Percentiles rank a stretch among this genome's conserved stretches.
These are phyloP conservation scores for Camelus dromedarius DNA, from an alignment of 2,113 vertebrate species.

Conservation along the genomic window DNA sequence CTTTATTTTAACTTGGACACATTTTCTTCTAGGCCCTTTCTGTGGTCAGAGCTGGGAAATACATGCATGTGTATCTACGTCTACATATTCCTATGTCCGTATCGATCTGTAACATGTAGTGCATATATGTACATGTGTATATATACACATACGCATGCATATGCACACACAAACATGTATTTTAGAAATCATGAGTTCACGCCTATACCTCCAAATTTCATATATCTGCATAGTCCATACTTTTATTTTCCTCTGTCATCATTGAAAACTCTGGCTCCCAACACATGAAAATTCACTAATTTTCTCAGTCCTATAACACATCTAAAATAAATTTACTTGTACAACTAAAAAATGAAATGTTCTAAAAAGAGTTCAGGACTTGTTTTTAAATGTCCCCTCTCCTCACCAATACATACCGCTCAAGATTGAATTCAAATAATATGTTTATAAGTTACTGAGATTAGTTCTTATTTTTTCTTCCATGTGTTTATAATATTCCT, in stretches of 20 bases:
- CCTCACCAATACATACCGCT: background rate
- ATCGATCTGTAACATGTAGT: background rate
- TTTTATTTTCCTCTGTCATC: background rate
- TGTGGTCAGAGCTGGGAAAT: background rate
- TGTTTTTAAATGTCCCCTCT: background rate
- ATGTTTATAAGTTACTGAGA: background rate
- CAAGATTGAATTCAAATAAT: background rate
- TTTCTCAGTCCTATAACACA: background rate
- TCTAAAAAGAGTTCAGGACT: background rate
- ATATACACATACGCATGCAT: too few relatives aligned
- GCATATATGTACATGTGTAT: background rate
- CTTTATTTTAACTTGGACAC: background rate
- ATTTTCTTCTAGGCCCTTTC: background rate
- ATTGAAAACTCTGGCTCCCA: background rate
- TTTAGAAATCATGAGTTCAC: background rate
- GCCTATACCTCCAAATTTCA: background rate
- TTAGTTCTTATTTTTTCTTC: background rate
- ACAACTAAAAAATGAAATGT: background rate
- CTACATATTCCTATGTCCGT: background rate
- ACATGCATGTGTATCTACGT: background rate
- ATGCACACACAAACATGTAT: background rate
- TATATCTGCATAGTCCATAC: background rate
- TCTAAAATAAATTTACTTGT: background rate
- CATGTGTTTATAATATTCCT: background rate
- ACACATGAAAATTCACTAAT: background rate